Conservation (phyloP, 2,888 invertebrate genomes). For the Ferrisia virgata region DNA sequence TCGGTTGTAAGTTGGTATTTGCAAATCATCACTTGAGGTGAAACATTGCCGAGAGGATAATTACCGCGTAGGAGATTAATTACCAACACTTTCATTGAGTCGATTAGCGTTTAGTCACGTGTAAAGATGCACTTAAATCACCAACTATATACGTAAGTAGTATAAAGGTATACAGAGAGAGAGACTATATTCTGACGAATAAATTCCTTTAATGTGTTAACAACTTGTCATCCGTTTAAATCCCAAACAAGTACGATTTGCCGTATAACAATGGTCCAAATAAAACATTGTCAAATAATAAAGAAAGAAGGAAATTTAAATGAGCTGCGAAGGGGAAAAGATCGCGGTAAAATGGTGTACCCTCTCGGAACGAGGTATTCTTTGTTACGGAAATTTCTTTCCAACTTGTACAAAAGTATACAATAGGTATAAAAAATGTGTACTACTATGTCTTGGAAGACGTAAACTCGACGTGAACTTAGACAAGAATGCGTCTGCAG, state of each 20-base stretch:
- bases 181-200: not conserved
- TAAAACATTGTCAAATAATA: conserved; percentile 19
- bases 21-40: not conserved
- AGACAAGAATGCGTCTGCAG: conserved; percentile 30
- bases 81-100: conserved; percentile 1
- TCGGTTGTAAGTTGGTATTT: not conserved
- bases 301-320: conserved; percentile 16
- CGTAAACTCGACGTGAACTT: conserved; percentile 38
- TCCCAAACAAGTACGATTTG: conserved; percentile 32
- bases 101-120: not conserved
- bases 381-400: conserved; percentile 22
- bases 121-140: not conserved
- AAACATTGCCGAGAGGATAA: not conserved
- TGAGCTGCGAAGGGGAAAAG: not conserved
- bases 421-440: conserved; percentile 36
- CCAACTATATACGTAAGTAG: no score
- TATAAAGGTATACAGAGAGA: no score
- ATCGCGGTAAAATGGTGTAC: not conserved
- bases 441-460: conserved; percentile 40
- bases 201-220: conserved; percentile 34
- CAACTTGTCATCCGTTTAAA: conserved; percentile 27
- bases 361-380: not conserved
- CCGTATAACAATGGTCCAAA: conserved; percentile 25
- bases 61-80: not conserved
- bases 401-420: conserved; percentile 16